Percentiles rank a stretch among this genome's conserved stretches.
These are phyloP conservation scores for Coelopa pilipes DNA, from an alignment of 2,888 invertebrate species.

Conservation along the genomic window DNA sequence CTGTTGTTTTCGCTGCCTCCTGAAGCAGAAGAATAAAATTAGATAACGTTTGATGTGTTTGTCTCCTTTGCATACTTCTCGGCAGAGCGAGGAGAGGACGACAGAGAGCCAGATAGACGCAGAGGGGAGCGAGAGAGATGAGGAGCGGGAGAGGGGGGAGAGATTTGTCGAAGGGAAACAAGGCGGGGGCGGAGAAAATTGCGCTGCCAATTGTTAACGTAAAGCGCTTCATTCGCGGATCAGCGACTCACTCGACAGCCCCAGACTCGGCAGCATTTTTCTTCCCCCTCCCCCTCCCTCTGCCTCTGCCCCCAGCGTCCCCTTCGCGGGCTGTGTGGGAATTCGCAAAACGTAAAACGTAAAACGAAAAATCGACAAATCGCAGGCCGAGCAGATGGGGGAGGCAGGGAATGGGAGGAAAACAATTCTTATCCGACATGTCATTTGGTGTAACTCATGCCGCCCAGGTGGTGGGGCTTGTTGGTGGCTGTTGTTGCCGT, in stretches of 20 bases:
- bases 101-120: too few relatives aligned
- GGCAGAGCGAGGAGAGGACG: too few relatives aligned
- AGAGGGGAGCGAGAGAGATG: too few relatives aligned
- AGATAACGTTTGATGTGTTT: slow-evolving; percentile 47
- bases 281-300: background rate
- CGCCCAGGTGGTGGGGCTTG: background rate
- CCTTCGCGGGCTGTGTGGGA: background rate
- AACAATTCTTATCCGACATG: slow-evolving; percentile 54
- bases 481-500: slow-evolving; percentile 16
- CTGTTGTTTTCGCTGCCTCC: slow-evolving; percentile 24
- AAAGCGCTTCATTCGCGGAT: slow-evolving; percentile 28
- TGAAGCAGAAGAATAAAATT: slow-evolving; percentile 58
- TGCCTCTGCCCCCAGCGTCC: slow-evolving; percentile 31
- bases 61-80: background rate
- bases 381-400: background rate
- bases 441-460: slow-evolving; percentile 38
- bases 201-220: slow-evolving; percentile 23
- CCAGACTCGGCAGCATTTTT: slow-evolving; percentile 45
- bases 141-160: too few relatives aligned
- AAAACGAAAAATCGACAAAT: background rate
- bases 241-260: slow-evolving; percentile 48
- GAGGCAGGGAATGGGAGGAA: slow-evolving; percentile 23
- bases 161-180: background rate
- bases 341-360: background rate
- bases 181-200: background rate